Conservation (phyloP, 2,797 vertebrate species). For the Schizopygopsis malacanthus region DNA sequence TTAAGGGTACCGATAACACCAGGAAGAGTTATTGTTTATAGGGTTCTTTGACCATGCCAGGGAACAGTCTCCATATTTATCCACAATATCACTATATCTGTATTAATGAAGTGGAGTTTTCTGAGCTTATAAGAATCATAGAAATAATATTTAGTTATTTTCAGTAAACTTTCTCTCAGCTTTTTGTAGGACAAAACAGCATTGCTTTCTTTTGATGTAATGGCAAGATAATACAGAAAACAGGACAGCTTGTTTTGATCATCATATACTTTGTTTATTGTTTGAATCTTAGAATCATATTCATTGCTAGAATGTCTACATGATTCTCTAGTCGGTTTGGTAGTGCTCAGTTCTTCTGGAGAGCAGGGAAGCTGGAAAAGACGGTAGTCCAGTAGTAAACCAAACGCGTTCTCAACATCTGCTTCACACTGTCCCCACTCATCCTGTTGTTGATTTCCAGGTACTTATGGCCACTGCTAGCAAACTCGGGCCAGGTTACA, state of each 20-base stretch:
- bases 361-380: conserved; percentile 62
- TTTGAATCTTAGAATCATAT: conserved; percentile 2
- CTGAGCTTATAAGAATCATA: not conserved
- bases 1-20: not conserved
- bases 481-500: conserved; percentile 81
- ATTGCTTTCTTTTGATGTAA: not conserved
- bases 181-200: not conserved
- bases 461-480: conserved; percentile 61
- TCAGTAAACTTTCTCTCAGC: not conserved
- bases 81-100: no score
- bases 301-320: not conserved
- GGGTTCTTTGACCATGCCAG: not conserved
- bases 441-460: conserved; percentile 83
- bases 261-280: conserved; percentile 18
- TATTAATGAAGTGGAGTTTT: no score
- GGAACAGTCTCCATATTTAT: no score
- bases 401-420: conserved; percentile 73
- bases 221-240: not conserved
- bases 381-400: conserved; percentile 83
- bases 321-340: not conserved
- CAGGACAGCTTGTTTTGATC: not conserved
- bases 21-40: not conserved
- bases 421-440: conserved; percentile 68
- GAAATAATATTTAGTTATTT: not conserved
- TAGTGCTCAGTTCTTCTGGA: conserved; percentile 30